A percentile compares a stretch with the other conserved stretches of the same genome.
phyloP scores from a whole-genome alignment of 2,113 vertebrate species.

The Astur gentilis region DNA sequence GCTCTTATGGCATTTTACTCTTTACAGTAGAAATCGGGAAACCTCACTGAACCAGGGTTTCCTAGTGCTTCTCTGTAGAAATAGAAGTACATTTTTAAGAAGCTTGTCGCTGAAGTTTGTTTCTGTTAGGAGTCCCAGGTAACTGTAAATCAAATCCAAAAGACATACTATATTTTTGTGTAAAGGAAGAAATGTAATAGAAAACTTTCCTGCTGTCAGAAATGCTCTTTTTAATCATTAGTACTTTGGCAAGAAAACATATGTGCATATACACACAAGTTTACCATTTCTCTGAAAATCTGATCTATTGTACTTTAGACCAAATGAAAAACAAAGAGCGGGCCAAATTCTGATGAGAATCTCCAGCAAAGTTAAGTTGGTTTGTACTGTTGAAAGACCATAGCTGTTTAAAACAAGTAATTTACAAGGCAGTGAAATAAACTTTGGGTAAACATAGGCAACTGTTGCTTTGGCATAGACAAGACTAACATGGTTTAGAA shows the following conservation, averaged over 20 bases:
- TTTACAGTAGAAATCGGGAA: neutral
- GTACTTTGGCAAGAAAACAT: slow-evolving; percentile 49
- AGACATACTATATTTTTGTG: neutral
- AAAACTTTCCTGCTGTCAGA: slow-evolving; percentile 66
- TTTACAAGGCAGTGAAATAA: slow-evolving; percentile 37
- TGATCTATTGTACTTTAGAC: slow-evolving; percentile 68
- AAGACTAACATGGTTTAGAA: neutral
- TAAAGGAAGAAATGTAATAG: slow-evolving; percentile 28
- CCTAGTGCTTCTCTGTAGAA: neutral
- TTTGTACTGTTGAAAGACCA: neutral
- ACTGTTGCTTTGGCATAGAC: neutral
- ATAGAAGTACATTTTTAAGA: neutral
- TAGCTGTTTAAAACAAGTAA: neutral
- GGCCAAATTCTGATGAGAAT: slow-evolving; percentile 46
- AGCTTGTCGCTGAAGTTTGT: neutral
- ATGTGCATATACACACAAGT: neutral
- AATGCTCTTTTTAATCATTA: slow-evolving; percentile 59
- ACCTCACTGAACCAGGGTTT: neutral
- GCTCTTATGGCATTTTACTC: neutral
- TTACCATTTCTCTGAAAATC: slow-evolving; percentile 63
- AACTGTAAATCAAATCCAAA: neutral
- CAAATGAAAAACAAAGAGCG: slow-evolving; percentile 68
- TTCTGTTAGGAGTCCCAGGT: neutral
- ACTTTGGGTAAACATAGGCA: neutral
- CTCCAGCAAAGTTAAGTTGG: neutral